Conservation (phyloP, 2,888 invertebrate genomes). For the Papilio gigon region DNA sequence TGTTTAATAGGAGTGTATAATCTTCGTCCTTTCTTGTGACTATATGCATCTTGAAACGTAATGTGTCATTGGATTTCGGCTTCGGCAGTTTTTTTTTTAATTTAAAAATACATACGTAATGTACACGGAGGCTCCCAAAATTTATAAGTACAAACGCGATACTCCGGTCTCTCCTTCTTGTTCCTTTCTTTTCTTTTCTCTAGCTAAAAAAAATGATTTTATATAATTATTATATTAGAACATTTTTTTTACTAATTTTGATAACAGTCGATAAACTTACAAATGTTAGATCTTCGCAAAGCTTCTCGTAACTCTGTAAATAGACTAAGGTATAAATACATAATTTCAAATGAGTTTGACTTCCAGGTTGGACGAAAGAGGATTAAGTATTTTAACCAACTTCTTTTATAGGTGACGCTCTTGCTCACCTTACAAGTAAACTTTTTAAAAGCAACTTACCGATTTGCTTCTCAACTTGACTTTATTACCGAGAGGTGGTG, state of each 20-base stretch:
- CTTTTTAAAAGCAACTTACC: slow-evolving; percentile 49
- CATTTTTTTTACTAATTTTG: not conserved
- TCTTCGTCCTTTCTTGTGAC: too few species aligned
- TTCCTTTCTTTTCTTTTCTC: slow-evolving; percentile 66
- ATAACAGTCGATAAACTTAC: slow-evolving; percentile 55
- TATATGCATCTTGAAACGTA: not conserved
- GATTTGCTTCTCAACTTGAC: slow-evolving; percentile 60
- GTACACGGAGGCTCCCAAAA: slow-evolving; percentile 75
- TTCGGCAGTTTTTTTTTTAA: not conserved
- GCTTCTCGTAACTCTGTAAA: slow-evolving; percentile 68
- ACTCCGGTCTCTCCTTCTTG: slow-evolving; percentile 56
- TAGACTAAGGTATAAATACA: not conserved
- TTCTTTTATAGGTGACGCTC: not conserved
- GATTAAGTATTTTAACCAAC: not conserved
- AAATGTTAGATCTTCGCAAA: slow-evolving; percentile 56
- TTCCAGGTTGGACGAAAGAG: not conserved
- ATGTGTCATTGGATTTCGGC: not conserved
- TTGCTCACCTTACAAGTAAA: not conserved
- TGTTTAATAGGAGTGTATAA: too few species aligned
- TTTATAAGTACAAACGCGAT: slow-evolving; percentile 67
- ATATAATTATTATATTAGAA: not conserved
- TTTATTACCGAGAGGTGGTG: slow-evolving; percentile 61
- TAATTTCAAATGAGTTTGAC: not conserved
- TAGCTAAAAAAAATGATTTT: slow-evolving; percentile 52
- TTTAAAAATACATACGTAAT: slow-evolving; percentile 59